Percentiles rank a stretch among this genome's conserved stretches.
Conservation (phyloP, 2,888 invertebrate species). For the Polydrusus tereticollis region DNA sequence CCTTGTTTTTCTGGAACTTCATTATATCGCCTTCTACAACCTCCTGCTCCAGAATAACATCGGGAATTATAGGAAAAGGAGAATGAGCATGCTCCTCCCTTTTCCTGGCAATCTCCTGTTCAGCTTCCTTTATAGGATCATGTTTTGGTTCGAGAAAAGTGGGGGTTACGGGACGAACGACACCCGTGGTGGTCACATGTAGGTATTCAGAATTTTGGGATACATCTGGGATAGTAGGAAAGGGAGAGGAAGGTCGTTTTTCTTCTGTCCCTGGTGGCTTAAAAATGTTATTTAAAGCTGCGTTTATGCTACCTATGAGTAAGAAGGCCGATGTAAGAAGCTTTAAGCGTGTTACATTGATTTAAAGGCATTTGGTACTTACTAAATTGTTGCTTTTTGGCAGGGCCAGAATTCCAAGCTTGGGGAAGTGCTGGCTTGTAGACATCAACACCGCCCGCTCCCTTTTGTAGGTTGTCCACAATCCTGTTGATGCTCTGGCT, state of each 20-base stretch:
- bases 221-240: constrained; percentile 60
- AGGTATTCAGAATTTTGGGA: constrained; percentile 53
- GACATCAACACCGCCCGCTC: constrained; percentile 63
- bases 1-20: constrained; percentile 51
- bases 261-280: constrained; percentile 50
- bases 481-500: constrained; percentile 66
- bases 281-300: constrained; percentile 58
- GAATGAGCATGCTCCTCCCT: constrained; percentile 51
- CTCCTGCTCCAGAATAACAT: constrained; percentile 55
- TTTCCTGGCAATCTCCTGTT: constrained; percentile 45
- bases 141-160: constrained; percentile 47
- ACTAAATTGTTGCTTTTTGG: constrained; percentile 63
- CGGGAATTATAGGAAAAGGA: constrained; percentile 59
- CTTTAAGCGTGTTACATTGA: not conserved
- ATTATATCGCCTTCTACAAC: constrained; percentile 54
- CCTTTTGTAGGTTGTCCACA: constrained; percentile 65
- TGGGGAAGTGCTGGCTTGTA: constrained; percentile 69
- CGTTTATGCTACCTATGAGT: constrained; percentile 59
- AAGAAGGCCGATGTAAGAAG: constrained; percentile 18
- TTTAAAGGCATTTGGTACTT: constrained; percentile 46
- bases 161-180: constrained; percentile 53
- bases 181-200: constrained; percentile 33
- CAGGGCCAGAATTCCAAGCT: constrained; percentile 66
- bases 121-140: constrained; percentile 49
- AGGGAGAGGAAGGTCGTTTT: constrained; percentile 54